Evolutionary conservation across 1,140 invertebrate species (phyloP).

Genomic region (Drosophila kikkawai): DNA sequence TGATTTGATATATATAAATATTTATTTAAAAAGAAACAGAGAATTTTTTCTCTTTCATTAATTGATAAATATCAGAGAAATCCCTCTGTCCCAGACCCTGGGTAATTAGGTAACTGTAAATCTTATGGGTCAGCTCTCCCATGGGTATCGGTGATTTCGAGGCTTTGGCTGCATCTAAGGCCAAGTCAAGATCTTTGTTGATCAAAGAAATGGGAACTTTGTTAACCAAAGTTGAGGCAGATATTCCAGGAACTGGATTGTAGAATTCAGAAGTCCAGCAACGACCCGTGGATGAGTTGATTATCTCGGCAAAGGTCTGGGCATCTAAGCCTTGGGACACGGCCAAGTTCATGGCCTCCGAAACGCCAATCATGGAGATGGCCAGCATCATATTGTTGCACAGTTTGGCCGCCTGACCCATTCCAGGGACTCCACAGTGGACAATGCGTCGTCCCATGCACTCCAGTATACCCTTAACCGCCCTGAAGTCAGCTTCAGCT

Average conservation of each 20-base stretch:
- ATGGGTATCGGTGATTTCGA: slow-evolving; percentile 92
- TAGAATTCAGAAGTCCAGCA: slow-evolving; percentile 98
- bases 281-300: slow-evolving; percentile 97
- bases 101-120: slow-evolving; percentile 91
- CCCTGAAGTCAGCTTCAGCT: slow-evolving; percentile 88
- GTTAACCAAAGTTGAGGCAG: slow-evolving; percentile 93
- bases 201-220: slow-evolving; percentile 94
- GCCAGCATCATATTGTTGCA: slow-evolving; percentile 99
- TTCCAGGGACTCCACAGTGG: slow-evolving; percentile 95
- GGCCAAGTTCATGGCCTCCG: slow-evolving; percentile 96
- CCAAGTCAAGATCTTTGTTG: slow-evolving; percentile 97
- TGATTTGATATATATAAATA: slow-evolving; percentile 12
- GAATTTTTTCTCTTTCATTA: slow-evolving; percentile 87
- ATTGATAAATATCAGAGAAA: slow-evolving; percentile 96
- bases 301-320: slow-evolving; percentile 93
- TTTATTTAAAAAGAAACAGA: slow-evolving; percentile 1
- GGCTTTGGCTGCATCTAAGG: slow-evolving; percentile 91
- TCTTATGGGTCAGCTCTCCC: slow-evolving; percentile 93
- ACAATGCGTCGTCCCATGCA: slow-evolving; percentile 96
- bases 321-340: slow-evolving; percentile 96
- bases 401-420: slow-evolving; percentile 97
- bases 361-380: slow-evolving; percentile 95
- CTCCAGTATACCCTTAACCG: slow-evolving; percentile 90
- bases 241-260: slow-evolving; percentile 98
- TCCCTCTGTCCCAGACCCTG: slow-evolving; percentile 94